Evolutionary conservation across 2,113 vertebrate genomes (phyloP).

Genomic region (Gila orcuttii): DNA sequence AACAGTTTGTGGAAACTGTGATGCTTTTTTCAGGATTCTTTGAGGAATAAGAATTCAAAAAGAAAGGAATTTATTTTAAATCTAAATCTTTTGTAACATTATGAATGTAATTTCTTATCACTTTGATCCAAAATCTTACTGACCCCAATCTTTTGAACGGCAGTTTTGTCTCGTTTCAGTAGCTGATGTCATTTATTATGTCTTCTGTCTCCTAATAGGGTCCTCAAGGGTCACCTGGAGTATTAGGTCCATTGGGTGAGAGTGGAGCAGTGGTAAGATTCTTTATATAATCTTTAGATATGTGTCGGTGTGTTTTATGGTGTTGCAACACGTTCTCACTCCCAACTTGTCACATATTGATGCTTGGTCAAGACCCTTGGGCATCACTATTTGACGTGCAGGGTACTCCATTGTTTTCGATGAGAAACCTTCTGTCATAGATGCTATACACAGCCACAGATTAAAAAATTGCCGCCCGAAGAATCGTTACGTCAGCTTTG

Average conservation of each 20-base stretch:
- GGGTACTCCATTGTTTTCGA: too few relatives aligned
- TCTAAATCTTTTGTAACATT: not conserved
- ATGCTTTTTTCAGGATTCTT: not conserved
- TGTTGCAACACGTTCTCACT: too few relatives aligned
- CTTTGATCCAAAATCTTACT: not conserved
- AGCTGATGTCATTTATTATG: constrained; percentile 1
- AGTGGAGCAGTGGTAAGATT: constrained; percentile 84
- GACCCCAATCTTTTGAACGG: not conserved
- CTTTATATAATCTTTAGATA: constrained; percentile 24
- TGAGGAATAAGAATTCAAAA: not conserved
- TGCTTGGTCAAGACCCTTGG: too few relatives aligned
- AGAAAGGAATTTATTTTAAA: not conserved
- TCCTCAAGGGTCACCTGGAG: constrained; percentile 82
- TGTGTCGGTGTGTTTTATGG: not conserved
- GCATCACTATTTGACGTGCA: too few relatives aligned
- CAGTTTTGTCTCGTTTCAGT: not conserved
- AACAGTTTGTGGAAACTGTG: not conserved
- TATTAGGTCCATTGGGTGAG: constrained; percentile 83
- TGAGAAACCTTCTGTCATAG: too few relatives aligned
- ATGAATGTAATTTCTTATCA: not conserved
- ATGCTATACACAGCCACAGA: too few relatives aligned
- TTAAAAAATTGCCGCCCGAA: too few relatives aligned
- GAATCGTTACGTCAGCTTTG: too few relatives aligned
- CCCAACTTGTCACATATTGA: too few relatives aligned
- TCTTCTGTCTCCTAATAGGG: constrained; percentile 78